Percentiles rank a stretch among this genome's conserved stretches.
Conservation (phyloP, 2,888 invertebrate genomes). For the Synanthedon andrenaeformis region DNA sequence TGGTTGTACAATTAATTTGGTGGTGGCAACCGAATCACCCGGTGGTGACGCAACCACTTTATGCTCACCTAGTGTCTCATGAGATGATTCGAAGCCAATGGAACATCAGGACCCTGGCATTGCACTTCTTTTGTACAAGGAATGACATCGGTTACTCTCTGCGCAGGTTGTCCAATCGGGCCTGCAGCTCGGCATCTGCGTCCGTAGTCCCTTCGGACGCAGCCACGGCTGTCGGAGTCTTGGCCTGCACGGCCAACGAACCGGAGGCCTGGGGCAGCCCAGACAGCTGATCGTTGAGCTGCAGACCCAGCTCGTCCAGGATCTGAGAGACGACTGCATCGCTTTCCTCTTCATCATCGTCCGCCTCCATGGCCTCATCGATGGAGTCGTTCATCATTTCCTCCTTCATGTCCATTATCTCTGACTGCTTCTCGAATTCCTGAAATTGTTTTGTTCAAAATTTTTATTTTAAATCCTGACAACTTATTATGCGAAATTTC, state of each 20-base stretch:
- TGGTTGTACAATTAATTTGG: too few species aligned
- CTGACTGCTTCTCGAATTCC: constrained; percentile 99
- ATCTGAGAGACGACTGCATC: constrained; percentile 97
- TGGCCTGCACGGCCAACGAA: constrained; percentile 65
- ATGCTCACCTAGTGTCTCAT: too few species aligned
- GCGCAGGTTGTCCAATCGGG: constrained; percentile 93
- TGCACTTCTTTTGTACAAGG: too few species aligned
- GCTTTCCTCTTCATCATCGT: constrained; percentile 97
- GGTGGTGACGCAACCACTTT: too few species aligned
- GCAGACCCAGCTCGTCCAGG: constrained; percentile 95
- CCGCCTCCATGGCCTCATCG: constrained; percentile 99
- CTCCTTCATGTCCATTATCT: constrained; percentile 99
- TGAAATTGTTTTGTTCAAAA: constrained; percentile 35
- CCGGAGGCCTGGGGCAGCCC: constrained; percentile 81
- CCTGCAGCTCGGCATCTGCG: constrained; percentile 97
- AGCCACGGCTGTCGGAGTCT: constrained; percentile 31
- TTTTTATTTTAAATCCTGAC: too few species aligned
- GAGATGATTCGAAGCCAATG: too few species aligned
- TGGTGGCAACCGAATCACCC: too few species aligned
- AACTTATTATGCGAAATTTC: too few species aligned
- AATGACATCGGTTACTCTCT: constrained; percentile 72
- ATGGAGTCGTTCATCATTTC: constrained; percentile 99
- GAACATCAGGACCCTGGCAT: too few species aligned
- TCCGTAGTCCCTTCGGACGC: constrained; percentile 72
- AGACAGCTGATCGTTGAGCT: constrained; percentile 91